These are phyloP conservation scores for Xiphophorus couchianus DNA, from an alignment of 2,113 vertebrate genomes.

Conservation along the genomic window DNA sequence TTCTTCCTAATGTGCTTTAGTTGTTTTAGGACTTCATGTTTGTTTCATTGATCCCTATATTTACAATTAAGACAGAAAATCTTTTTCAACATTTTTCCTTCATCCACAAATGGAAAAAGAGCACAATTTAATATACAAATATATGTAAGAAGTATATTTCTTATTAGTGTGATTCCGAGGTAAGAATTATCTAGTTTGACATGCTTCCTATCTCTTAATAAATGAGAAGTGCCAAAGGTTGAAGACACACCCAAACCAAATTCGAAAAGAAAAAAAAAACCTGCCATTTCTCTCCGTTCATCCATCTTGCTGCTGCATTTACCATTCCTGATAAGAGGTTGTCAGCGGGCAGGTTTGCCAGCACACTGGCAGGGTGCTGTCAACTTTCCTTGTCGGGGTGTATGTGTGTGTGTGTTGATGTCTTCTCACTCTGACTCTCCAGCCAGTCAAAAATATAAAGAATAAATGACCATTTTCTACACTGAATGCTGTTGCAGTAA, in stretches of 20 bases:
- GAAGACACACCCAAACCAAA: conserved; percentile 32
- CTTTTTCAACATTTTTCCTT: too few species aligned
- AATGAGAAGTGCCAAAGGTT: conserved; percentile 10
- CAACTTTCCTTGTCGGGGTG: conserved; percentile 36
- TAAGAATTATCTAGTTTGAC: neutral
- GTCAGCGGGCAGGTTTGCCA: conserved; percentile 53
- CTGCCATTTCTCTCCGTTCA: conserved; percentile 50
- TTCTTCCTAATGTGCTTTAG: conserved; percentile 13
- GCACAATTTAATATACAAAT: too few species aligned
- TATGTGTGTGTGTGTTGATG: conserved; percentile 12
- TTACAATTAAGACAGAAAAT: too few species aligned
- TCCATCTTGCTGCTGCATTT: conserved; percentile 58
- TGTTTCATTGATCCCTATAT: neutral
- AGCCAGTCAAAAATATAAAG: conserved; percentile 25
- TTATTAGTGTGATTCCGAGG: neutral
- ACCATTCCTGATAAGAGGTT: conserved; percentile 62
- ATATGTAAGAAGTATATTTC: neutral
- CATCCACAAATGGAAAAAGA: neutral
- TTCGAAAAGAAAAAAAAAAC: conserved; percentile 35
- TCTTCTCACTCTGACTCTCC: conserved; percentile 21
- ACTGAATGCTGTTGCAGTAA: conserved; percentile 4
- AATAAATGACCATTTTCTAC: conserved; percentile 47
- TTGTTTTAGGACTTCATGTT: neutral
- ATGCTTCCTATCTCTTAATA: conserved; percentile 7
- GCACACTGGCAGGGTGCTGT: conserved; percentile 50